phyloP scores from a whole-genome alignment of 2,113 vertebrate genomes.

The Parus major region DNA sequence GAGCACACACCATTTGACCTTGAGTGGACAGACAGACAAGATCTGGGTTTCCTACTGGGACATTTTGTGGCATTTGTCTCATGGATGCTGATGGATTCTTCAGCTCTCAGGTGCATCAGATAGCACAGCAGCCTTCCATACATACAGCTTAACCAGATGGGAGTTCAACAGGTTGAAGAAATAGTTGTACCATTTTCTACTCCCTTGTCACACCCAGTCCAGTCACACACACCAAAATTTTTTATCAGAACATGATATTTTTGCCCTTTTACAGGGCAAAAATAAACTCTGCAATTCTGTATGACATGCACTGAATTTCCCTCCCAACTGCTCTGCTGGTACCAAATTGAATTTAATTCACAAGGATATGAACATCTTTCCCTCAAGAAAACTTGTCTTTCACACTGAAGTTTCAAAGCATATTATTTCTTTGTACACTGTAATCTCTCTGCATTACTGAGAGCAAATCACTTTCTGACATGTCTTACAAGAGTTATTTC shows the following conservation, averaged over 20 bases:
- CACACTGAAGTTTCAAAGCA: conserved; percentile 12
- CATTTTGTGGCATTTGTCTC: neutral
- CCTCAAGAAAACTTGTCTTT: neutral
- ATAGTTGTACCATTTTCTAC: neutral
- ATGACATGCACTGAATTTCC: neutral
- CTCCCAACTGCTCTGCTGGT: neutral
- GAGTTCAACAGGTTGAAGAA: neutral
- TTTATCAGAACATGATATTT: neutral
- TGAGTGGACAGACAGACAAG: neutral
- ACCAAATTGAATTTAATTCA: neutral
- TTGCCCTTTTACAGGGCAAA: neutral
- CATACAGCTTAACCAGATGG: neutral
- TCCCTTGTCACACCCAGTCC: neutral
- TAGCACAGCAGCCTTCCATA: neutral
- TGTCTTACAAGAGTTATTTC: conserved; percentile 28
- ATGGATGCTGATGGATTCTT: neutral
- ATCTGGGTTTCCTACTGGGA: neutral
- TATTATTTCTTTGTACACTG: neutral
- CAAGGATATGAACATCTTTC: neutral
- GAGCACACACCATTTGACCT: neutral
- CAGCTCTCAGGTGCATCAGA: accelerated
- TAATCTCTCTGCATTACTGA: conserved; percentile 54
- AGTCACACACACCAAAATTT: neutral
- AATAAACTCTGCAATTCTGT: neutral
- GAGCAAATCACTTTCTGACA: conserved; percentile 58